Conservation (phyloP, 2,113 vertebrate species). For the Perognathus longimembris region DNA sequence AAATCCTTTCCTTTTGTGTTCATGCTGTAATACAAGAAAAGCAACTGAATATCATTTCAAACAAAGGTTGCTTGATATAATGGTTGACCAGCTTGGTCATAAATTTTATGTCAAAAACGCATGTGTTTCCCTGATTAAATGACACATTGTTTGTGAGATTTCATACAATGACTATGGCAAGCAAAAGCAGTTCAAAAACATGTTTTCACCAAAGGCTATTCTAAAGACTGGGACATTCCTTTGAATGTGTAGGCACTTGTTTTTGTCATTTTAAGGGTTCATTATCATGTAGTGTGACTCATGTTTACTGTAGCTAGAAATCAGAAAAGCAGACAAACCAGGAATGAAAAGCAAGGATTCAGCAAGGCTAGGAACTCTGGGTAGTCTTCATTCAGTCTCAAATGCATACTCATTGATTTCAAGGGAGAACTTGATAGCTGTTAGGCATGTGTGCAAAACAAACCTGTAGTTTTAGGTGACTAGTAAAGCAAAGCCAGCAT, state of each 20-base stretch:
- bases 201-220: conserved; percentile 38
- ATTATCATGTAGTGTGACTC: conserved; percentile 15
- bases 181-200: conserved; percentile 36
- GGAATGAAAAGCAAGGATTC: conserved; percentile 20
- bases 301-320: background rate
- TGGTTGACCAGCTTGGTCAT: background rate
- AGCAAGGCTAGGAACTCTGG: background rate
- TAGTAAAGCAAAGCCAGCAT: conserved; percentile 36
- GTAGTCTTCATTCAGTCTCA: conserved; percentile 39
- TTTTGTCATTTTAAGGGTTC: conserved; percentile 52
- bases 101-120: conserved; percentile 43
- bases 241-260: conserved; percentile 44
- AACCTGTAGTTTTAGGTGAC: conserved; percentile 56
- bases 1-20: conserved; percentile 23
- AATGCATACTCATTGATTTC: conserved; percentile 15
- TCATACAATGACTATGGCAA: background rate
- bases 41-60: background rate
- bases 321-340: conserved; percentile 60
- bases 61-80: conserved; percentile 35
- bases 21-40: background rate
- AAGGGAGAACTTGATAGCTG: conserved; percentile 49
- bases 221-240: background rate
- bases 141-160: conserved; percentile 34
- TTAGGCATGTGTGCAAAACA: conserved; percentile 44
- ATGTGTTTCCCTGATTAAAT: conserved; percentile 37